These are phyloP conservation scores for Conger conger DNA, from an alignment of 2,113 vertebrate species.

Conservation along the genomic window DNA sequence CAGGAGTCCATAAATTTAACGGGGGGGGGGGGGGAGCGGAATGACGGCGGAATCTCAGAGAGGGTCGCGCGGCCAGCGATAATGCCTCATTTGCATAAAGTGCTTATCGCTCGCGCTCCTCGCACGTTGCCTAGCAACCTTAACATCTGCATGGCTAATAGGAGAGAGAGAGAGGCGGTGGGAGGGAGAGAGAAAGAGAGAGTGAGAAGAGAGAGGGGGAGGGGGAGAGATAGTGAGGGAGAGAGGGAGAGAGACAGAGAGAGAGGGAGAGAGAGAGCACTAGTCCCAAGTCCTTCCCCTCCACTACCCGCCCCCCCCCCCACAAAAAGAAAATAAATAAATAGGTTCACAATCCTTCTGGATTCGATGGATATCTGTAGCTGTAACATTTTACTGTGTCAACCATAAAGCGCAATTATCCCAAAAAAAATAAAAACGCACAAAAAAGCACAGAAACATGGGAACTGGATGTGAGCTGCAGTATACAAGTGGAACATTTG, in stretches of 20 bases:
- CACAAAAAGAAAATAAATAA: background rate
- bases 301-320: background rate
- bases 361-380: background rate
- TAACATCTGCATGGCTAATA: constrained; percentile 51
- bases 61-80: background rate
- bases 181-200: background rate
- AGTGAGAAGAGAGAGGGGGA: too few species aligned
- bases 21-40: background rate
- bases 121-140: constrained; percentile 62
- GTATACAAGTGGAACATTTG: too few species aligned
- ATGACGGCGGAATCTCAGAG: background rate
- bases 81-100: constrained; percentile 52
- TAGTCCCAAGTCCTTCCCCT: background rate
- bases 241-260: background rate
- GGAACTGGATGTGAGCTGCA: background rate
- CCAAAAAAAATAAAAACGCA: background rate
- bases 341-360: background rate
- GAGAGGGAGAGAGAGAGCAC: background rate
- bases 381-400: background rate
- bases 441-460: background rate
- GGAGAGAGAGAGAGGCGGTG: background rate
- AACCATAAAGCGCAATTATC: background rate
- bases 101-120: constrained; percentile 45
- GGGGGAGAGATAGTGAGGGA: background rate
- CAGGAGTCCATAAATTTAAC: constrained; percentile 19